Percentiles rank a stretch among this genome's conserved stretches.
phyloP scores from a whole-genome alignment of 2,797 vertebrate genomes.

The Psittacula derbiana region DNA sequence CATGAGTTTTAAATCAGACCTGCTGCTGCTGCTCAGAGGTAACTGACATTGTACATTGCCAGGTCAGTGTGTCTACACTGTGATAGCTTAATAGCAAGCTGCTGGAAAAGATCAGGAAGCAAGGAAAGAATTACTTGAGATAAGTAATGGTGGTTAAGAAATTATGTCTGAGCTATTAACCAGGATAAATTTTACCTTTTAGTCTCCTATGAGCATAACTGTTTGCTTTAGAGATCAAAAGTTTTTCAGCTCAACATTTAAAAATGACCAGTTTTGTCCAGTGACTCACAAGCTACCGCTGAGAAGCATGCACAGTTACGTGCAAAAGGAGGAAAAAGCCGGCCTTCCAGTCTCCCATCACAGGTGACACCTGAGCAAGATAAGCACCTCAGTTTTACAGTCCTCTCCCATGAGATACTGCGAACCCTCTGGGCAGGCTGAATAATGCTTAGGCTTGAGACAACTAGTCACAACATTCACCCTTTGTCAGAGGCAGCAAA shows the following conservation, averaged over 20 bases:
- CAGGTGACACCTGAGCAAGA: neutral
- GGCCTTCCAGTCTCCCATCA: neutral
- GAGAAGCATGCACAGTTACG: neutral
- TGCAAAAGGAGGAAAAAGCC: neutral
- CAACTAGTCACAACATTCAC: neutral
- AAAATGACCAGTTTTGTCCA: neutral
- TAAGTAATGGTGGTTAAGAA: neutral
- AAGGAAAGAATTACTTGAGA: neutral
- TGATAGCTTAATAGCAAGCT: neutral
- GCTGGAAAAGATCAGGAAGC: neutral
- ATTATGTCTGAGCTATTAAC: neutral
- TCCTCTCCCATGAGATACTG: neutral
- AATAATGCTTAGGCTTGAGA: neutral
- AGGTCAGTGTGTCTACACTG: fast-evolving
- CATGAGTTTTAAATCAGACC: neutral
- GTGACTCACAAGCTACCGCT: neutral
- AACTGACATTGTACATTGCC: neutral
- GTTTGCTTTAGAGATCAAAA: neutral
- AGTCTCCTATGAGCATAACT: neutral
- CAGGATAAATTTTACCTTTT: neutral
- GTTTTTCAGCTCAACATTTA: neutral
- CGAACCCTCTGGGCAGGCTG: neutral
- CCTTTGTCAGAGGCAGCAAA: neutral
- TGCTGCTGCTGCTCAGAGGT: neutral
- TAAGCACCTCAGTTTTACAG: neutral